Base-by-base conservation (phyloP, 2,797 vertebrate species). In the Mionectes olivaceus region DNA sequence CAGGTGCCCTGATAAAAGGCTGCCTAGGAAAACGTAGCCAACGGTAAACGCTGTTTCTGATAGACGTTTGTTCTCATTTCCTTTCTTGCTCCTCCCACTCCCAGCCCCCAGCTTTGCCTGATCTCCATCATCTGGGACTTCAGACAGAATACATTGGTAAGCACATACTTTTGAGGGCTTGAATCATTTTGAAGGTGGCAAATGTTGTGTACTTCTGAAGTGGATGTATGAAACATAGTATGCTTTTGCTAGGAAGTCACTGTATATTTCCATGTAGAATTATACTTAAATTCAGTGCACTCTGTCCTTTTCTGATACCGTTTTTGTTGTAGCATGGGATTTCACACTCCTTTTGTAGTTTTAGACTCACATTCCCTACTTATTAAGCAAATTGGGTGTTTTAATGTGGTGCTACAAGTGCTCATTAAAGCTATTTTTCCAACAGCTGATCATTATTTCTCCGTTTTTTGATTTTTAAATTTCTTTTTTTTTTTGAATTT, bases 341-440 rank as follows among this genome's bases (percentile, higher is more conserved):
- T 94, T 96, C 50, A 78, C 39, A 59, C 57, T 88, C 59, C 83
- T 90, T 96, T 96, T 95, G 90, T 96, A 65, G 85, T 90, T 94
- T 91, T 78, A 96, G 90, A 88, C 74, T 94, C 77, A 22, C 47
- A 65, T 94, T 90, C 85, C 94, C 90, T 96, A 88, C 94, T 94
- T 96, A 94, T 95, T 95, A 95, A 83, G 85, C 94, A 95, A 96
- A 96, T 95, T 88, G 87, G 69, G 50, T 96, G 73, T 94, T 96
- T 95, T 90, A 96, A 94, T 94, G 35, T 90, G 69, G 41, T 86
- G 80, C 83, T 94, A 90, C 83, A 96, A 95, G 96, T 95, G 87
- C 91, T 95, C 93, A 94, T 96, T 96, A 96, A 88, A 95, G 95
- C 95, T 80, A 90, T 94, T 96, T 96, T 96, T 94, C 85, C 85